These are phyloP conservation scores for Colletes gigas DNA, from an alignment of 1,140 invertebrate species.

Conservation along the genomic window DNA sequence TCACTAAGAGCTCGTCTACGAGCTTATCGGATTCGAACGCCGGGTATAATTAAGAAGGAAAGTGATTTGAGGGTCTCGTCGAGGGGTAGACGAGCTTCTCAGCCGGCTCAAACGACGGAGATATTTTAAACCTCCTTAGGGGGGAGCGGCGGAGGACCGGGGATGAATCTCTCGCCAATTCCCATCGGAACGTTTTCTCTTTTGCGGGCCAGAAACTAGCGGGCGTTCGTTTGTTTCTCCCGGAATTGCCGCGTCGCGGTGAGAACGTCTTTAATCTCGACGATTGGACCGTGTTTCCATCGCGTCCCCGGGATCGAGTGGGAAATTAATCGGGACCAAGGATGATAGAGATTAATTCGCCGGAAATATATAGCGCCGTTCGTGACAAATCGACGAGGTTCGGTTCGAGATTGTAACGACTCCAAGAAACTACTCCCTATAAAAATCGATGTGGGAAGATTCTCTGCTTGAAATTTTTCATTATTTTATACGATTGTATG, in stretches of 20 bases:
- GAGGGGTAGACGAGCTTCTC: conserved; percentile 6
- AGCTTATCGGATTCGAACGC: conserved; percentile 58
- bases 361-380: neutral
- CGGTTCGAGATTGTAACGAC: too few species aligned
- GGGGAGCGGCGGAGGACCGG: neutral
- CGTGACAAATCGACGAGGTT: too few species aligned
- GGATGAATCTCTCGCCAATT: conserved; percentile 32
- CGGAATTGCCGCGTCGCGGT: conserved; percentile 3
- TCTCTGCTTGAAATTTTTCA: too few species aligned
- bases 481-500: too few species aligned
- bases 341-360: conserved; percentile 6
- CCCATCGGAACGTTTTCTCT: conserved; percentile 25
- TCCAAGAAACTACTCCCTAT: neutral
- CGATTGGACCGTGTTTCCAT: neutral
- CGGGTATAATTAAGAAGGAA: conserved; percentile 66
- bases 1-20: conserved; percentile 51
- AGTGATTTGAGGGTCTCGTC: conserved; percentile 50
- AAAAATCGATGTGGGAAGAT: too few species aligned
- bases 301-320: neutral
- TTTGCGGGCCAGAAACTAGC: conserved; percentile 3
- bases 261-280: conserved; percentile 13
- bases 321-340: conserved; percentile 4
- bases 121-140: conserved; percentile 52
- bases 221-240: conserved; percentile 13
- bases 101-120: conserved; percentile 21